Base-by-base conservation (phyloP, 1,140 invertebrate species). In the Drosophila parvula region DNA sequence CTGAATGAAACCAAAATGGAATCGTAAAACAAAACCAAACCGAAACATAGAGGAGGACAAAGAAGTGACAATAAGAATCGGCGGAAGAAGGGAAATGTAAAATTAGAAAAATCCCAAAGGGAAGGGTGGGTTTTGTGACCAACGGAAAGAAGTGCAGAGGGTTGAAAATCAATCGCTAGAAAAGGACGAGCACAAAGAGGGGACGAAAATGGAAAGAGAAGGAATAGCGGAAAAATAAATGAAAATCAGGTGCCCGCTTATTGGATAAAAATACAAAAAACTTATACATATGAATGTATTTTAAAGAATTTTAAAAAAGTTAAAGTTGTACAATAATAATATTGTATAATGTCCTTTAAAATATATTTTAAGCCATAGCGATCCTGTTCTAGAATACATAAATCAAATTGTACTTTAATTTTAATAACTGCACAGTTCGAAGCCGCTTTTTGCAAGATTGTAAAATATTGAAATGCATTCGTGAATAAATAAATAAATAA, bases 241-340 rank as follows among this genome's bases (percentile, higher is more conserved):
- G n/a, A 34, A 69, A 76, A 80, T 80, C 78, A 80, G 78, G 78
- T 80, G 78, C 59, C 47, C 53, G 22, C 18, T 44, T 48, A 64
- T 58, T 36, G 44, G 36, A 48, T 5, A 59, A 14, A n/a, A 28
- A 9, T 53, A 57, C 12, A 16, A 34, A 41, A 34, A 34, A 56
- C 36, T 22, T 56, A 16, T n/a, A 30, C 16, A 3, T 30, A n/a
- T 1, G 1, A 22, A 22, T 22, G 1, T 56, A 11, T n/a, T n/a
- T n/a, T n/a, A n/a, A n/a, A n/a, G n/a, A n/a, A n/a, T 44, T 9
- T 5, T 18, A 44, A 18, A 44, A 10, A n/a, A 10, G 10, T 10
- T 9, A 18, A 43, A 43, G 18, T 11, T 11, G 7, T 30, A 30
- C 5, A 30, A 30, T 4, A 8, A 7, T 30, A 30, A 4, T 22